Evolutionary conservation across 2,888 invertebrate species (phyloP), one percentile per base, ranked within the genome.

Genomic region (Scaptomyza parva): DNA sequence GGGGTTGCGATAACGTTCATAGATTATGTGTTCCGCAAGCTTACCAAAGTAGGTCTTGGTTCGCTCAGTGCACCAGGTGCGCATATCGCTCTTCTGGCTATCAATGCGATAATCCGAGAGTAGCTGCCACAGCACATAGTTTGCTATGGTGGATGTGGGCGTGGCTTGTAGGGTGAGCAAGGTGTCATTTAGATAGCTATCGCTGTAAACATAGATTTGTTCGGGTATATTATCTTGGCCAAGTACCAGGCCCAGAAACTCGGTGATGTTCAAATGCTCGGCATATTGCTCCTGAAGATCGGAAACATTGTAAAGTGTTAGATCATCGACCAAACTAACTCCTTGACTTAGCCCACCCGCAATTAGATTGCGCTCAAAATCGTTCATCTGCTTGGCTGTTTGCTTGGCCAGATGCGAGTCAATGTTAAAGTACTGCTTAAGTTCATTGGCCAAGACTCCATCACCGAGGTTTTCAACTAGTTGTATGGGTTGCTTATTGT

Each of bases 71-170:
- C 90, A 91, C 70, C 83, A 83, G 5, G 65, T 65, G 1, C 60
- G 24, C n/a, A 70, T 30, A 5, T 85, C 63, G 0, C 9, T 33
- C 3, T 55, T 26, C 0, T 48, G n/a, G 0, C 52, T 22, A 2
- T 86, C 79, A 2, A 82, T 58, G 0, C 87, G 40, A 30, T 80
- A 91, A 12, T 79, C 78, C 28, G 80, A 44, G 14, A 91, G 18
- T 24, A 90, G 70, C 2, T 86, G 53, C 84, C 85, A 90, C 17
- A 90, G 43, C 6, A 91, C 72, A 44, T 88, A 91, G 50, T 91
- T 89, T 12, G 78, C 86, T 2, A 88, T 50, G 0, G 61, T 52
- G 0, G 70, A 40, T 1, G 63, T 45, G 0, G 87, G 67, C 1
- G 81, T 88, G 1, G 41, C 9, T 8, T 68, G 51, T 3, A 91